Conservation (phyloP, 2,888 invertebrate genomes). For the Carabus problematicus region DNA sequence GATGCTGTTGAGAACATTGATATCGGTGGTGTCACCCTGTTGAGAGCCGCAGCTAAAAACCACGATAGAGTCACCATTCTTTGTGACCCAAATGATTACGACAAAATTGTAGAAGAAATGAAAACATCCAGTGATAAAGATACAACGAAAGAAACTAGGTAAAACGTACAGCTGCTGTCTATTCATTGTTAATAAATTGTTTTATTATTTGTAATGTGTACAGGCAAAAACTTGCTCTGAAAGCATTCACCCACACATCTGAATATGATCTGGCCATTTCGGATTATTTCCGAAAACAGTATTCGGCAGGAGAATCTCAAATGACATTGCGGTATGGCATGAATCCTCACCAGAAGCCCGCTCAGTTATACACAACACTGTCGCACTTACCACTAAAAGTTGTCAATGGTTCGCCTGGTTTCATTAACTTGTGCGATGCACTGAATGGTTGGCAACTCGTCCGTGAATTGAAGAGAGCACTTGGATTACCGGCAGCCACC, state of each 20-base stretch:
- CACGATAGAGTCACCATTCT: slow-evolving; percentile 92
- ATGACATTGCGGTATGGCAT: slow-evolving; percentile 91
- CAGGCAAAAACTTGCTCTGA: slow-evolving; percentile 81
- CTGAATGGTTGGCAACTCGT: slow-evolving; percentile 98
- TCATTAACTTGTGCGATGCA: slow-evolving; percentile 96
- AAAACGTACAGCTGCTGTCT: slow-evolving; percentile 46
- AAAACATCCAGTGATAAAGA: slow-evolving; percentile 68
- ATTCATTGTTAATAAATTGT: no score
- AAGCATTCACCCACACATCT: slow-evolving; percentile 97
- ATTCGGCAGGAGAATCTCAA: slow-evolving; percentile 78
- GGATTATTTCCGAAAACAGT: slow-evolving; percentile 93
- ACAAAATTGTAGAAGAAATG: slow-evolving; percentile 75
- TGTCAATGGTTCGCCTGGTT: slow-evolving; percentile 94
- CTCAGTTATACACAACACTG: slow-evolving; percentile 85
- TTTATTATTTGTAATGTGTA: slow-evolving; percentile 47
- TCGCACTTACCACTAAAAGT: slow-evolving; percentile 84
- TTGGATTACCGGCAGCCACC: slow-evolving; percentile 88
- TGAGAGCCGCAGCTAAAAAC: slow-evolving; percentile 97
- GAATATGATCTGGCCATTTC: slow-evolving; percentile 94
- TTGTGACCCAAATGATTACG: slow-evolving; percentile 91
- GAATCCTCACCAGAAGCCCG: slow-evolving; percentile 98
- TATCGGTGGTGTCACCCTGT: slow-evolving; percentile 93
- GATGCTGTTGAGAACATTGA: slow-evolving; percentile 97
- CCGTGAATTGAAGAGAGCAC: slow-evolving; percentile 79
- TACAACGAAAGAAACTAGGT: slow-evolving; percentile 77